Evolutionary conservation across 2,888 invertebrate genomes (phyloP), one percentile per base, ranked within the genome.

Genomic region (Dasysyrphus albostriatus): DNA sequence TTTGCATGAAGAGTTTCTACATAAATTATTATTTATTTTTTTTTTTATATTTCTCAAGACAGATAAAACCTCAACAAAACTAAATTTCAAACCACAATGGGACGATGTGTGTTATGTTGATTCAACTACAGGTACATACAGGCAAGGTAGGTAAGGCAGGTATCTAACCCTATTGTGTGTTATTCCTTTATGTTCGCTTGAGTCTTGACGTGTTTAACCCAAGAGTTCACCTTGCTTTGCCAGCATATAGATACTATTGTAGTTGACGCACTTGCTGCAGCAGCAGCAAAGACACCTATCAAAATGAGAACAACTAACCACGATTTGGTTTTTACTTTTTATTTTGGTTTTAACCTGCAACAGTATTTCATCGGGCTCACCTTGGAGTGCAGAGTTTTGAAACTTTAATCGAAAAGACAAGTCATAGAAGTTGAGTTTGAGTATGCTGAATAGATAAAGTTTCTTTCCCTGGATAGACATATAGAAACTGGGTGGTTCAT

Each of bases 1-100:
- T 85, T 77, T 82, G 85, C 85, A 85, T 85, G 85, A 85, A 63
- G 70, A 42, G 65, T 85, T 85, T 82, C 82, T 67, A 82, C 82
- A 82, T 85, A 85, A 85, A 85, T 85, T 85, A 78, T 85, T 47
- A 85, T 81, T 77, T 70, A 56, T 59, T 67, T 67, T 49, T 49
- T 29, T 14, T 42, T 24, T n/a, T 24, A 42, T 44, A 44, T 44
- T 44, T 61, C 61, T 61, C 42, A 65, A 67, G 54, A 69, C 42
- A 76, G 65, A 82, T 16, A 63, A 37, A 78, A 85, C 77, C 73
- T 77, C 77, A 85, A 81, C 67, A 69, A 24, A 63, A 69, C 59
- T 61, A 32, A 49, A 69, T 73, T 59, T 74, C 42, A 61, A 85
- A 69, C 85, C 85, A 56, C 81, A 82, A 59, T 72, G 73, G 67